phyloP scores from a whole-genome alignment of 2,888 invertebrate species.

The Andricus curvator region DNA sequence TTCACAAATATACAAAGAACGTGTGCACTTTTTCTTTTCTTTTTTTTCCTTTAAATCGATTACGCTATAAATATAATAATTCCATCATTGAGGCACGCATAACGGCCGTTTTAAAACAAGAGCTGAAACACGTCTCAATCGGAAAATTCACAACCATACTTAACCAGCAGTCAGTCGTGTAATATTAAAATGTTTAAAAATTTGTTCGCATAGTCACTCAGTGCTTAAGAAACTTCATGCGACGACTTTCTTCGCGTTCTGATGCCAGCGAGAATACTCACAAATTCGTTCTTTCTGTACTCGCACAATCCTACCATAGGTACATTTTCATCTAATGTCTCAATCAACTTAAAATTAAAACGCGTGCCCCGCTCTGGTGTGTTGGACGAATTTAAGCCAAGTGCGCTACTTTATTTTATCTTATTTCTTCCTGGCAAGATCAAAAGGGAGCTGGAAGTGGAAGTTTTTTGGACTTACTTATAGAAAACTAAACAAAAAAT shows the following conservation, averaged over 20 bases:
- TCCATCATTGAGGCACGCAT: constrained; percentile 60
- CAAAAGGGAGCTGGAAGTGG: background rate
- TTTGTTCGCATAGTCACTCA: constrained; percentile 32
- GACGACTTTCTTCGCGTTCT: constrained; percentile 16
- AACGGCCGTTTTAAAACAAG: constrained; percentile 58
- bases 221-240: constrained; percentile 27
- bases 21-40: constrained; percentile 49
- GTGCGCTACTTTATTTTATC: constrained; percentile 30
- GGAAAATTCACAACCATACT: constrained; percentile 71
- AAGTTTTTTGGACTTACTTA: background rate
- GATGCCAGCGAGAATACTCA: constrained; percentile 26
- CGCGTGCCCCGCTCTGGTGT: constrained; percentile 28
- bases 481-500: background rate
- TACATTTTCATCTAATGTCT: background rate
- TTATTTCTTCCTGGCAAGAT: constrained; percentile 29
- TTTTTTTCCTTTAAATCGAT: constrained; percentile 53
- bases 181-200: constrained; percentile 57
- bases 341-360: constrained; percentile 27
- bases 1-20: constrained; percentile 54
- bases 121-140: constrained; percentile 56
- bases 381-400: constrained; percentile 31
- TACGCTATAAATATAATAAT: constrained; percentile 62
- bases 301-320: background rate
- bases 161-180: constrained; percentile 74
- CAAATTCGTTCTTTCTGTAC: background rate